Conservation (phyloP, 2,113 vertebrate genomes). For the Oncorhynchus nerka region DNA sequence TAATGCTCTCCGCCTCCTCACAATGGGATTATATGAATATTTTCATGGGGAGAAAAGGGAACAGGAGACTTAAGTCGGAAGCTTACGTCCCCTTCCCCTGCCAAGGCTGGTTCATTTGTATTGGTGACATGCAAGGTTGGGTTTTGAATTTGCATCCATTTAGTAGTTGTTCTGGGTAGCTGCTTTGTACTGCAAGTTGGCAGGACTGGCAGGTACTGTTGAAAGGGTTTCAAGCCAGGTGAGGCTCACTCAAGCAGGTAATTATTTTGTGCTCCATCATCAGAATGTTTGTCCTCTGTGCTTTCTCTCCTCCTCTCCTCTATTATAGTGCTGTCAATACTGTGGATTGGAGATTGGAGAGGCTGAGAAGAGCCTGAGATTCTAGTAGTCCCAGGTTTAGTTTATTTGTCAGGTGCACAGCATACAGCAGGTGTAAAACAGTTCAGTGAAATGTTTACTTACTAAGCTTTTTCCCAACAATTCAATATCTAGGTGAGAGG, state of each 20-base stretch:
- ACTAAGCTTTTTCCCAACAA: no score
- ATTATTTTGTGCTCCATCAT: constrained; percentile 43
- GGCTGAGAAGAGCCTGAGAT: constrained; percentile 1
- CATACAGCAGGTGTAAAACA: no score
- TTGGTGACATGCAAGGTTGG: constrained; percentile 45
- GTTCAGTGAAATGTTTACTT: no score
- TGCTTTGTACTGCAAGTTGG: constrained; percentile 31
- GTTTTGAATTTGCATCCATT: constrained; percentile 47
- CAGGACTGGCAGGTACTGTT: constrained; percentile 36
- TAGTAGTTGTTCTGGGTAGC: constrained; percentile 25
- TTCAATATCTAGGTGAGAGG: no score
- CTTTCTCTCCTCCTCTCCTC: constrained; percentile 7
- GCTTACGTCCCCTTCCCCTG: constrained; percentile 2
- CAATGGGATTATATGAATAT: constrained; percentile 51
- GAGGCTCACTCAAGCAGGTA: constrained; percentile 29
- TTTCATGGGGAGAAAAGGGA: constrained; percentile 31
- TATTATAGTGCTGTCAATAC: constrained; percentile 1
- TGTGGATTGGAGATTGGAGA: constrained; percentile 1
- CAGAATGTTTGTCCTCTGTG: constrained; percentile 26
- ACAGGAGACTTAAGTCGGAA: constrained; percentile 28
- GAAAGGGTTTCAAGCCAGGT: constrained; percentile 25
- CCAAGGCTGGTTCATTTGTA: constrained; percentile 54
- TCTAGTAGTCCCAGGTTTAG: background rate
- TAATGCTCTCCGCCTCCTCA: constrained; percentile 45
- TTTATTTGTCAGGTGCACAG: no score